Conservation (phyloP, 2,888 invertebrate genomes). For the Leuctra nigra region DNA sequence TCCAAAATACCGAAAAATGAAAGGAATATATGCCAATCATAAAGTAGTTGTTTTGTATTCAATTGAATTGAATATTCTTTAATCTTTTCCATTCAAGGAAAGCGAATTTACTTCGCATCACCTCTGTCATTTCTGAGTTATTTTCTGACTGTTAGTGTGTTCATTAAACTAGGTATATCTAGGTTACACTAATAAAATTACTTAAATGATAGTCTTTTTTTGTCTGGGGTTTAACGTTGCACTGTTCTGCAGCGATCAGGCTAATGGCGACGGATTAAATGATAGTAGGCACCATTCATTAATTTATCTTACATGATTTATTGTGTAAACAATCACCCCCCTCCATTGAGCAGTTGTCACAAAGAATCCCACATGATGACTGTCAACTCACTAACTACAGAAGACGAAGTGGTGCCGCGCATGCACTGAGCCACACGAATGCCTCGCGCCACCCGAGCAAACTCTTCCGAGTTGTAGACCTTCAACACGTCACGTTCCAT, state of each 20-base stretch:
- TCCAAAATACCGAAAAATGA: neutral
- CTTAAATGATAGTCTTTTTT: no score
- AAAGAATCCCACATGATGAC: neutral
- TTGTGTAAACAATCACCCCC: neutral
- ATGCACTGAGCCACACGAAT: slow-evolving; percentile 53
- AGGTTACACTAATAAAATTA: no score
- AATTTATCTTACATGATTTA: neutral
- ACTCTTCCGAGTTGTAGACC: slow-evolving; percentile 48
- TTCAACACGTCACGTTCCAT: slow-evolving; percentile 38
- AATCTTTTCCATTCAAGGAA: neutral
- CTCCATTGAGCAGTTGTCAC: neutral
- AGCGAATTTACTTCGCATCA: neutral
- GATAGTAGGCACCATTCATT: neutral
- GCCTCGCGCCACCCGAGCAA: slow-evolving; percentile 46
- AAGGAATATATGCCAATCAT: no score
- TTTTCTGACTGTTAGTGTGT: no score
- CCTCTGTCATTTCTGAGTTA: no score
- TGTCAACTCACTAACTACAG: neutral
- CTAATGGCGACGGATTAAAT: no score
- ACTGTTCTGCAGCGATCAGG: no score
- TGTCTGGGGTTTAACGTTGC: no score
- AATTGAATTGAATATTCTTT: neutral
- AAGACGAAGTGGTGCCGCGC: slow-evolving; percentile 39
- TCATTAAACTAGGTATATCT: no score
- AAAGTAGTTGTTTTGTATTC: no score